phyloP scores from a whole-genome alignment of 2,797 vertebrate species.

The Delichon dasypus region DNA sequence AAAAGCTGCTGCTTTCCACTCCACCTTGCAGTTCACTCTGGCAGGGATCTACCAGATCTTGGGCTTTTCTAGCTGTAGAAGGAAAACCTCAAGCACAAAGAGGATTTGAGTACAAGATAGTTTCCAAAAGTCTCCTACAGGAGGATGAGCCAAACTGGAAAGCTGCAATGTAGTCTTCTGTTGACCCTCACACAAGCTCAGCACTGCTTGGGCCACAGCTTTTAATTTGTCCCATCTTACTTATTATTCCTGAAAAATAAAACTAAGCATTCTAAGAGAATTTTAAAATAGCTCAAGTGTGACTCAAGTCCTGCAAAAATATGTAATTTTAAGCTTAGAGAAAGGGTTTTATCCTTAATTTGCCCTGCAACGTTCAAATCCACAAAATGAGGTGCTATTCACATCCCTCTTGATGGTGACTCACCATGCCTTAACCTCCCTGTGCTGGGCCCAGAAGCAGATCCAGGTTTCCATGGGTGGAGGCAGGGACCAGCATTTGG shows the following conservation, averaged over 20 bases:
- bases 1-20: background rate
- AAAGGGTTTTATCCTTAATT: background rate
- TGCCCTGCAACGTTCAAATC: background rate
- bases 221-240: background rate
- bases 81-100: background rate
- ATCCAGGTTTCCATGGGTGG: slow-evolving; percentile 53
- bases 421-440: background rate
- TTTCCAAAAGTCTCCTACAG: background rate
- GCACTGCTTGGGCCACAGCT: background rate
- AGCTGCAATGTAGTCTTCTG: background rate
- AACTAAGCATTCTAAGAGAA: background rate
- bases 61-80: background rate
- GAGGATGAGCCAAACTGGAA: background rate
- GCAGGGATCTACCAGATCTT: background rate
- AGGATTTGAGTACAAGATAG: background rate
- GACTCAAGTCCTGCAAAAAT: slow-evolving; percentile 1
- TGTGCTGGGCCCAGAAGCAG: background rate
- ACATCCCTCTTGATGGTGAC: background rate
- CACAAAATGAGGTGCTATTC: slow-evolving; percentile 37
- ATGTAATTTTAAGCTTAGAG: background rate
- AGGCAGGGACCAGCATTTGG: background rate
- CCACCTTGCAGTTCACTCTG: background rate
- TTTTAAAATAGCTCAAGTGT: slow-evolving; percentile 8
- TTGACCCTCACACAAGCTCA: background rate
- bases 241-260: slow-evolving; percentile 4